phyloP scores from a whole-genome alignment of 2,797 vertebrate genomes.

The Heliangelus exortis region DNA sequence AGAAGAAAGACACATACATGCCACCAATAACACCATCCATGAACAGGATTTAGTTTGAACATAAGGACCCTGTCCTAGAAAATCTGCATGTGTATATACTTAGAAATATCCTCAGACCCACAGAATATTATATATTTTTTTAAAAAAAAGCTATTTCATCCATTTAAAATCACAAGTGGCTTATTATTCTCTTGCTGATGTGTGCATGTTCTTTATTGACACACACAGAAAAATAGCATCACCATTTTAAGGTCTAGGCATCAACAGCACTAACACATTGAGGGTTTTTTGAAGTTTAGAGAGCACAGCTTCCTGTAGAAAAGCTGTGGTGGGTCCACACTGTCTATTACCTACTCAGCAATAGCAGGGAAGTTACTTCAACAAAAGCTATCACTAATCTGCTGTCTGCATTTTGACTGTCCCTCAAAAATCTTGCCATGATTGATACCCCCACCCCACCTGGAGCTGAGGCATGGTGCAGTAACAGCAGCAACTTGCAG shows the following conservation, averaged over 20 bases:
- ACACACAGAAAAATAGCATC: not conserved
- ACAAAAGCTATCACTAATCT: not conserved
- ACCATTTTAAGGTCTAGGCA: not conserved
- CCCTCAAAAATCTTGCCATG: not conserved
- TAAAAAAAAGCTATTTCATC: not conserved
- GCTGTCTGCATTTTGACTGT: not conserved
- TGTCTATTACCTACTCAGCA: not conserved
- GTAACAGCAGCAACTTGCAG: not conserved
- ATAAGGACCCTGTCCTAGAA: not conserved
- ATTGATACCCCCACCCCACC: fast-evolving
- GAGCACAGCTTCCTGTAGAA: not conserved
- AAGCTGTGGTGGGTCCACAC: not conserved
- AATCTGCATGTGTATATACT: not conserved
- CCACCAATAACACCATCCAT: not conserved
- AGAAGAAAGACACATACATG: not conserved
- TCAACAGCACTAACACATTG: not conserved
- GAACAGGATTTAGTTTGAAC: not conserved
- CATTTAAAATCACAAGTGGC: not conserved
- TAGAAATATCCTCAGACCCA: not conserved
- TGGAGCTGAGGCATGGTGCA: not conserved
- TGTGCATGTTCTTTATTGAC: not conserved
- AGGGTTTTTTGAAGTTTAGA: not conserved
- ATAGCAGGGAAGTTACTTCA: not conserved
- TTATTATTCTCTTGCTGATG: not conserved
- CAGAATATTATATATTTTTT: not conserved